Evolutionary conservation across 2,888 invertebrate species (phyloP), one percentile per base, ranked within the genome.

Genomic region (Drosophila anomalipes): DNA sequence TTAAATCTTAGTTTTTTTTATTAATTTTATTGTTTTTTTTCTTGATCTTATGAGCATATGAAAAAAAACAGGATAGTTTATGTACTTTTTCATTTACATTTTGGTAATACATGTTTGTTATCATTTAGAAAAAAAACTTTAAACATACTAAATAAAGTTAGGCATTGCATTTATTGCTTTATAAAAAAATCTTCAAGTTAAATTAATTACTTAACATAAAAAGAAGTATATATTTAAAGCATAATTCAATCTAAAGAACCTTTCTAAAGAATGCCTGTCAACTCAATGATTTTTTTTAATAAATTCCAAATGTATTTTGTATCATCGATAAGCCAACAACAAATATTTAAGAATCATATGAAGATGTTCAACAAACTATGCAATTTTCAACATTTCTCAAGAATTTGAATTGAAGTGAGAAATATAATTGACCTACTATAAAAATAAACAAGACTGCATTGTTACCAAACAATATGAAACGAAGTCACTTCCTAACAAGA

Each of bases 401-500:
- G 64, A 81, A 70, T 44, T 63, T 28, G 44, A 72, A 74, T 75
- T 54, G 49, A 71, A 47, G 35, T 51, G 26, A 39, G 14, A 49
- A 47, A 47, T 58, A 49, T 63, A 70, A 65, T 77, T 69, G 65
- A 37, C 22, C 26, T 41, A 35, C 64, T 62, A 74, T 71, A 72
- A 76, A 65, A 51, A 49, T 66, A 57, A 56, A 71, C 37, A 69
- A 57, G 53, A 69, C 57, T 7, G 37, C 28, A 81, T 89, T 85
- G 84, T 85, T 61, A 2, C 9, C 7, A 5, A 37, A 81, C 74
- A 86, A 86, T 83, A 63, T 83, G 52, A 41, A 67, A 41, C 57
- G n/a, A 60, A 72, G 70, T 74, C 52, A 79, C 54, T 84, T 82
- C 73, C 82, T 83, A 80, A 85, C 86, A 85, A 88, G 83, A 85